Evolutionary conservation across 2,888 invertebrate species (phyloP).

Genomic region (Ormyrus labotus): DNA sequence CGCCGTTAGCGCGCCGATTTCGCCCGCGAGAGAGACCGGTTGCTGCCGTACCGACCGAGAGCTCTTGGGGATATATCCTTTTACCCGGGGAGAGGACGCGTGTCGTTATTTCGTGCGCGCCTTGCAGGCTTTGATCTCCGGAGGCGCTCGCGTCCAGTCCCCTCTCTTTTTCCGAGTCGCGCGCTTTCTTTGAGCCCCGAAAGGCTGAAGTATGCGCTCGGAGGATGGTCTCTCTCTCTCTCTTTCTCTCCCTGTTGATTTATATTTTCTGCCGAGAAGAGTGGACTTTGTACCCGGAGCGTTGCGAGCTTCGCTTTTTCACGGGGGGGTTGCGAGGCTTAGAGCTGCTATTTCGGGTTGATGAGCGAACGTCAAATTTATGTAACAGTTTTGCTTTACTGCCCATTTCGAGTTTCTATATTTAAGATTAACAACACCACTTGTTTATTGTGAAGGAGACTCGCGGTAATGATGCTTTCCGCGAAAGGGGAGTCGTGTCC

Average conservation of each 20-base stretch:
- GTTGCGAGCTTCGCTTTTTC: too few species aligned
- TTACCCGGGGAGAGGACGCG: constrained; percentile 27
- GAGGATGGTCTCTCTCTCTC: background rate
- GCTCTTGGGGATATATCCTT: background rate
- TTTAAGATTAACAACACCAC: too few species aligned
- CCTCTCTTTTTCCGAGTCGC: constrained; percentile 19
- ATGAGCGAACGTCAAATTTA: too few species aligned
- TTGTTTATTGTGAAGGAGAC: too few species aligned
- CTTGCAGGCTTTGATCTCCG: constrained; percentile 29
- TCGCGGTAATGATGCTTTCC: too few species aligned
- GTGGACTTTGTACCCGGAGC: too few species aligned
- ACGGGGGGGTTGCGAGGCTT: too few species aligned
- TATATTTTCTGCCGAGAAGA: constrained; percentile 1
- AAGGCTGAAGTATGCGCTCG: background rate
- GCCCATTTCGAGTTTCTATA: background rate
- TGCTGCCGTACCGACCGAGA: constrained; percentile 50
- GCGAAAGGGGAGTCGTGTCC: too few species aligned
- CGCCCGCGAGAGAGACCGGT: background rate
- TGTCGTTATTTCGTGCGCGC: constrained; percentile 10
- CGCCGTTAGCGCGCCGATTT: constrained; percentile 34
- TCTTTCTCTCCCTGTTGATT: constrained; percentile 4
- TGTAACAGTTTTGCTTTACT: background rate
- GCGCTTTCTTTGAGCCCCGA: background rate
- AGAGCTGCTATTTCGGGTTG: too few species aligned
- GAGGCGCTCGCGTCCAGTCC: constrained; percentile 19